Base-by-base conservation (phyloP, 2,113 vertebrate genomes). In the Thunnus maccoyii region DNA sequence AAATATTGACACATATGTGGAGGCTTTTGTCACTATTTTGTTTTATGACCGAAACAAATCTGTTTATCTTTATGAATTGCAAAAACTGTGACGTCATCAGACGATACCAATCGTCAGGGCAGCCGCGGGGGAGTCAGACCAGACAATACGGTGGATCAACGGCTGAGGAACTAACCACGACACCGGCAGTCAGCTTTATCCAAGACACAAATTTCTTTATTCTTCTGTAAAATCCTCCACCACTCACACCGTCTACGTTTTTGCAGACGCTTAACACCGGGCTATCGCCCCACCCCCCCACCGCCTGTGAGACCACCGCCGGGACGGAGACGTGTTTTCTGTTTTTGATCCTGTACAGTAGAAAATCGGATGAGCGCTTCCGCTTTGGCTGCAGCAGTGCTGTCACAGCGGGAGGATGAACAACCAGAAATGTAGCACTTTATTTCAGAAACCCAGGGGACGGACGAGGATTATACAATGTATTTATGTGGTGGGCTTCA, bases 401-500 rank as follows among this genome's bases (percentile, higher is more conserved):
- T 75, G 87, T 80, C 78, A 87, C 85, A 62, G 75, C 82, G 65
- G 88, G 79, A 95, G 83, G 90, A 96, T 96, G 95, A 92, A 80
- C 74, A 50, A 88, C 78, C 79, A 87, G 9, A 90, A 52, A 93
- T 94, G 92, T 86, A 89, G 80, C 56, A 60, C 80, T 79, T 78
- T 87, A 83, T 63, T 80, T 51, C 82, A 86, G 61, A 89, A 67
- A 86, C 60, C 87, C 15, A 77, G 55, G 62, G 82, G 89, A 77
- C 82, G 85, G 71, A 80, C 56, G 16, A 84, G 89, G 25, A 95
- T 95, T 48, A 92, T 95, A 76, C 84, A 71, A 36, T 96, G 94
- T 47, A 92, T 96, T 71, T 95, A 95, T 46, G 89, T 95, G 70
- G 95, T 96, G 72, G 95, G 95, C 63, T 96, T 96, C 79, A 94